Percentiles rank a stretch among this genome's conserved stretches.
Evolutionary conservation across 1,140 invertebrate genomes (phyloP).

Genomic region (Marisa cornuarietis): DNA sequence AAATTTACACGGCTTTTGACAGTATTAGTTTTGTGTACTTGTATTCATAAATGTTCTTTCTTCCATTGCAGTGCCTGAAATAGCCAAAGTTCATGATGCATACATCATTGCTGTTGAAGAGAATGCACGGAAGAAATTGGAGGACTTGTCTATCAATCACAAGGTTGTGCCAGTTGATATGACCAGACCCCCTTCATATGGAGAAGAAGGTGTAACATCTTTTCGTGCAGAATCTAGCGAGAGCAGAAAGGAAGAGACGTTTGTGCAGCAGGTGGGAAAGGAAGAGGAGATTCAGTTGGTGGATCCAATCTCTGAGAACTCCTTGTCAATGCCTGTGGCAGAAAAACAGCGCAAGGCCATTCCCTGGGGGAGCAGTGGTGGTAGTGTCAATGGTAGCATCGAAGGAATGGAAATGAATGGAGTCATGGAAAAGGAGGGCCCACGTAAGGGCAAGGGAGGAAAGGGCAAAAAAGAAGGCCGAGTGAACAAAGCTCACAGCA

Average conservation of each 20-base stretch:
- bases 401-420: slow-evolving; percentile 45
- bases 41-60: slow-evolving; percentile 17
- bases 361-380: slow-evolving; percentile 19
- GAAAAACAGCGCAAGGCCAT: slow-evolving; percentile 41
- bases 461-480: slow-evolving; percentile 29
- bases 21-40: background rate
- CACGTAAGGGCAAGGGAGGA: slow-evolving; percentile 30
- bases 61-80: slow-evolving; percentile 79
- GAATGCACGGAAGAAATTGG: slow-evolving; percentile 86
- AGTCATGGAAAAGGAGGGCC: slow-evolving; percentile 31
- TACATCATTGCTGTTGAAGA: slow-evolving; percentile 97
- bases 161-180: slow-evolving; percentile 94
- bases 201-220: slow-evolving; percentile 54
- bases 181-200: slow-evolving; percentile 90
- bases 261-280: background rate
- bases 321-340: slow-evolving; percentile 44
- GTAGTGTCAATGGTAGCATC: slow-evolving; percentile 21
- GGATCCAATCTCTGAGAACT: background rate
- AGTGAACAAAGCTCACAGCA: slow-evolving; percentile 33
- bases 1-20: too few relatives aligned
- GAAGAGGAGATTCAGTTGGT: background rate
- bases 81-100: slow-evolving; percentile 90
- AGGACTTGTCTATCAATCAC: slow-evolving; percentile 88
- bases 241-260: background rate
- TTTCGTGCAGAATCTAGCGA: slow-evolving; percentile 20